Base-by-base conservation (phyloP, 2,888 invertebrate genomes). In the Chironomus tentans region DNA sequence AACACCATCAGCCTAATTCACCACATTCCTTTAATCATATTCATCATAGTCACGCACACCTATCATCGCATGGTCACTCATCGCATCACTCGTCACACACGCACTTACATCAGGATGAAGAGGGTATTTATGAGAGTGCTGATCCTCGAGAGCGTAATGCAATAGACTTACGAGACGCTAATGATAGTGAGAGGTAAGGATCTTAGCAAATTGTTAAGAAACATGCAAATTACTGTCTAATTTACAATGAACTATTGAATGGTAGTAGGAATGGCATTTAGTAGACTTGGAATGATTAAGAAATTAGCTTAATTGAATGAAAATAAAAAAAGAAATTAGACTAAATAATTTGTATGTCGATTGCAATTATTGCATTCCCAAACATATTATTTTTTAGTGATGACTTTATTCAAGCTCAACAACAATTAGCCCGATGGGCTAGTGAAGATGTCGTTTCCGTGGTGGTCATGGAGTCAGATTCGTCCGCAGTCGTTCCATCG, bases 391-490 rank as follows among this genome's bases (percentile, higher is more conserved):
- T 92, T 93, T 93, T 90, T 93, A 94, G 93, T 93, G 93, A 93
- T 93, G 93, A 93, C 90, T 94, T 93, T 93, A 92, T 93, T 93
- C 93, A 94, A 93, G 93, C 94, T 92, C 94, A 93, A 92, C 93
- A 92, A 92, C 93, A 92, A 90, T 90, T 92, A 92, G 93, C 92
- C 91, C 93, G 92, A 89, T 93, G 93, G 92, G 93, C 92, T 89
- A 94, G 93, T 92, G 92, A 93, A 88, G 92, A 92, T 86, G 87
- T 87, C 85, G 87, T 89, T 85, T 87, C 87, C 85, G 87, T 85
- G 84, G 86, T 85, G 85, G 84, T 84, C 82, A 82, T 84, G 84
- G 84, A 78, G 80, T 83, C 84, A 82, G 84, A 82, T 81, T 84
- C 80, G 83, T 83, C 82, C 85, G 83, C 82, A 83, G 86, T 84